Base-by-base conservation (phyloP, 2,888 invertebrate species). In the Drosophila monieri region DNA sequence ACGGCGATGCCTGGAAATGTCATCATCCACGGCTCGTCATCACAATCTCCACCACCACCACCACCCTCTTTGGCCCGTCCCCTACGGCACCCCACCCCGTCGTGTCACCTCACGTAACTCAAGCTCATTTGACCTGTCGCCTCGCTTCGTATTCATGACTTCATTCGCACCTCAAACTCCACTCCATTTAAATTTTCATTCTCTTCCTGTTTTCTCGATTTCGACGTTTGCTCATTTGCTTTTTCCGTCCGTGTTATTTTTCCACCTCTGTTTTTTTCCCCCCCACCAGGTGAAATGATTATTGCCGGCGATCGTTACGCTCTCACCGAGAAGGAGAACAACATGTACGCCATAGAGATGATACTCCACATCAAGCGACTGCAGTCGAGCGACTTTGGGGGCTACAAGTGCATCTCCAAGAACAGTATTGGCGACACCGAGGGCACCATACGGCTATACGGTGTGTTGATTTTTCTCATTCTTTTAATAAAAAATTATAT, bases 361-460 rank as follows among this genome's bases (percentile, higher is more conserved):
- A 93, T 94, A 56, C 93, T 97, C 70, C 93, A 95, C 55, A 95
- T 97, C 48, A 93, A 94, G 59, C 94, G 95, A 80, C 94, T 97
- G 68, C 95, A 95, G 89, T 94, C 94, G 74, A 94, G 94, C 65
- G 96, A 97, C 90, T 94, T 96, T 79, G 96, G 96, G 14, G 96
- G 96, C 52, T 97, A 97, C 93, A 97, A 96, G 90, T 97, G 97
- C 92, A 96, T 97, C 88, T 97, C 97, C 54, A 97, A 97, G 92
- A 97, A 97, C 92, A 97, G 97, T 71, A 96, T 97, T 87, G 97
- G 97, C 0, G 97, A 96, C 85, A 96, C 97, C 12, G 97, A 97
- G 90, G 97, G 97, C 66, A 96, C 95, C 90, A 97, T 97, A 87
- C 94, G 97, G 84, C 93, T 97, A 76, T 97, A 97, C 91, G 96